Base-by-base conservation (phyloP, 2,888 invertebrate species). In the Eupithecia centaureata region DNA sequence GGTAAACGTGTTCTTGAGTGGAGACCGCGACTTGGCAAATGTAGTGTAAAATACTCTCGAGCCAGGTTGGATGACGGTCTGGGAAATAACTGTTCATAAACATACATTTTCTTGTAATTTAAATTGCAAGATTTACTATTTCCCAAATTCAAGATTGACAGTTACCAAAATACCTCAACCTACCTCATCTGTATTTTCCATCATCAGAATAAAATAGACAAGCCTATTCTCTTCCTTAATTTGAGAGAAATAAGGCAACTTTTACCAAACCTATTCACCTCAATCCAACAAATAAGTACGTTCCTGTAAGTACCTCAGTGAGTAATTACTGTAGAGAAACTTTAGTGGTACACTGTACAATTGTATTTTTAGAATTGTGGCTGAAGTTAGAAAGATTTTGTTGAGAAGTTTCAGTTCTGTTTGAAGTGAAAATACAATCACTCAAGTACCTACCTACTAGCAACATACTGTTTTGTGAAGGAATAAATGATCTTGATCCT, bases 311-410 rank as follows among this genome's bases (percentile, higher is more conserved):
- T 30, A 30, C n/a, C 7, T 61, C 22, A 32, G 47, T 51, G 51
- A 51, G 60, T 60, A 60, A 60, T 60, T 60, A 60, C 60, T 56
- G 42, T 47, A 28, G 42, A 42, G 60, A 28, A 60, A 60, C 60
- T 60, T 60, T 28, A 30, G 60, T 30, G 42, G 60, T 42, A 13
- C 30, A 42, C 13, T 30, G 60, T 60, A 56, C 56, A 56, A 28
- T n/a, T 56, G 56, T 56, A 56, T 56, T 60, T 60, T 60, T 60
- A 42, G 60, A 60, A 25, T 33, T 58, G 58, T 58, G 30, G n/a
- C 3, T 15, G 7, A 56, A 56, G 30, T 56, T 56, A n/a, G n/a
- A 56, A 56, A 56, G 56, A 30, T 56, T 54, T 27, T 27, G 52
- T 52, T 52, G 52, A 52, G 27, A 52, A 52, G 13, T 52, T 27